phyloP scores from a whole-genome alignment of 2,888 invertebrate species.

The Dasysyrphus albostriatus region DNA sequence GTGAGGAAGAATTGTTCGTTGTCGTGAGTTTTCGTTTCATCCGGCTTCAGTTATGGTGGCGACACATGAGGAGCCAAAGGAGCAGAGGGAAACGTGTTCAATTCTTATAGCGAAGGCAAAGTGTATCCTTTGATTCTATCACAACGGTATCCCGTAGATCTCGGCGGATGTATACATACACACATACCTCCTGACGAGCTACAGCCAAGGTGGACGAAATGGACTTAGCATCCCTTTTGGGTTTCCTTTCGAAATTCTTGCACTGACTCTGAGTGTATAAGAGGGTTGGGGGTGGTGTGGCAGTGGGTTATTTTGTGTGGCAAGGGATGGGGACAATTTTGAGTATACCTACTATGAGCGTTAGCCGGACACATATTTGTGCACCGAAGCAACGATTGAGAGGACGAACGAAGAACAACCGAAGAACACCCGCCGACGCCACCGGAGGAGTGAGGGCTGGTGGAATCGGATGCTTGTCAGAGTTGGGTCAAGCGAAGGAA shows the following conservation, averaged over 20 bases:
- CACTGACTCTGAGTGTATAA: conserved; percentile 54
- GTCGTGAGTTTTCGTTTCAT: conserved; percentile 52
- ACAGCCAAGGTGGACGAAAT: conserved; percentile 70
- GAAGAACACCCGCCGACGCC: conserved; percentile 24
- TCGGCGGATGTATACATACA: conserved; percentile 55
- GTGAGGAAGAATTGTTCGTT: conserved; percentile 39
- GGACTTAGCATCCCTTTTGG: conserved; percentile 73
- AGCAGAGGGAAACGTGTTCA: conserved; percentile 61
- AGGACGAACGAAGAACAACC: conserved; percentile 35
- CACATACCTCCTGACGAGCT: conserved; percentile 36
- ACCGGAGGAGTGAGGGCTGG: conserved; percentile 32
- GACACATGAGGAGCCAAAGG: conserved; percentile 23
- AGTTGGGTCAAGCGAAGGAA: conserved; percentile 76
- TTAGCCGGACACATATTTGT: conserved; percentile 70
- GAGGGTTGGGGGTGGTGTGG: conserved; percentile 14
- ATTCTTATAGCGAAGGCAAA: conserved; percentile 72
- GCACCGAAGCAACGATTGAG: conserved; percentile 45
- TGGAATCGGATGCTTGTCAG: conserved; percentile 73
- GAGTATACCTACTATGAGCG: conserved; percentile 40
- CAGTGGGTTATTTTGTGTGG: conserved; percentile 17
- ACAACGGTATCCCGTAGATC: conserved; percentile 70
- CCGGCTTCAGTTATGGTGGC: conserved; percentile 35
- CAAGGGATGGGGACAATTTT: conserved; percentile 61
- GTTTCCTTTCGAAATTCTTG: conserved; percentile 76
- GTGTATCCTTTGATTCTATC: conserved; percentile 74